Evolutionary conservation across 2,888 invertebrate genomes (phyloP).

Genomic region (Eristalis arbustorum): DNA sequence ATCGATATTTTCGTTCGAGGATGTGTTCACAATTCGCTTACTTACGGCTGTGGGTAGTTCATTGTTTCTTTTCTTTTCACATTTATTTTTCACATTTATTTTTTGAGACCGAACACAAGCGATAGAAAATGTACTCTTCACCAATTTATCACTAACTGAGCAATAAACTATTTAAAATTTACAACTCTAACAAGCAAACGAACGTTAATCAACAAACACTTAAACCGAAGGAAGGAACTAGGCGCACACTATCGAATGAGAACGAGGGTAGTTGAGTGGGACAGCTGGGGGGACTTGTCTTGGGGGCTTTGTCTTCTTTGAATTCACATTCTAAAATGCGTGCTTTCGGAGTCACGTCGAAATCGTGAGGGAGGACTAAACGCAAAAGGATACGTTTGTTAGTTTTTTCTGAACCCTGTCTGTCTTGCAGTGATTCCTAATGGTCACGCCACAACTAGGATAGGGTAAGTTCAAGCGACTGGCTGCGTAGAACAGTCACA

Average conservation of each 20-base stretch:
- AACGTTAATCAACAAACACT: not conserved
- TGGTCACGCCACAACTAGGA: not conserved
- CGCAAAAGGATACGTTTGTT: no score
- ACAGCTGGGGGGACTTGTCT: not conserved
- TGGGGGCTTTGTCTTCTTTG: no score
- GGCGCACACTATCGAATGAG: slow-evolving; percentile 23
- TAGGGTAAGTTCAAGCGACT: no score
- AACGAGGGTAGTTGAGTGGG: not conserved
- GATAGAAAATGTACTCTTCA: slow-evolving; percentile 19
- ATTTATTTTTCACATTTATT: not conserved
- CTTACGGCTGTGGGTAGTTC: not conserved
- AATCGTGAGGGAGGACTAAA: no score
- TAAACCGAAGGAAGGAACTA: slow-evolving; percentile 11
- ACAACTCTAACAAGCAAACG: slow-evolving; percentile 29
- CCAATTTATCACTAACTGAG: slow-evolving; percentile 49
- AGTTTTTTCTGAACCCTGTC: no score
- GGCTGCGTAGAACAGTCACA: no score
- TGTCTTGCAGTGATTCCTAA: no score
- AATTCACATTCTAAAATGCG: not conserved
- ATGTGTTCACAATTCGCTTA: not conserved
- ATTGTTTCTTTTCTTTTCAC: no score
- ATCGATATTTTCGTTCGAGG: not conserved
- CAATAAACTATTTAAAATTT: slow-evolving; percentile 64
- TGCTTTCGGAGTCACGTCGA: not conserved
- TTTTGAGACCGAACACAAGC: not conserved